These are phyloP conservation scores for Synodontis membranacea DNA, from an alignment of 2,113 vertebrate genomes.

Conservation along the genomic window DNA sequence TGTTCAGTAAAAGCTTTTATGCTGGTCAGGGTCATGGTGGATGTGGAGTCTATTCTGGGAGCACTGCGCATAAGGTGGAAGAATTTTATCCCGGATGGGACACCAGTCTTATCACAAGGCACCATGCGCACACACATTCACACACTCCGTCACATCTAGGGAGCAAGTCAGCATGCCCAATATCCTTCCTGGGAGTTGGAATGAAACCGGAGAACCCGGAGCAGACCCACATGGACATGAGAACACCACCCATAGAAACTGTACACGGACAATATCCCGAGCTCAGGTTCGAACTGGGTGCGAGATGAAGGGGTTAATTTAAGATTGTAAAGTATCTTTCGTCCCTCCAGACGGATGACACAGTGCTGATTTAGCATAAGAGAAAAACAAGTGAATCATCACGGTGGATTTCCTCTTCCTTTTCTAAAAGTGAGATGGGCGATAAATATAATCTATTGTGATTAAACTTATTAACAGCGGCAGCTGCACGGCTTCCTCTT, in stretches of 20 bases:
- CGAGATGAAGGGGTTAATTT: not conserved
- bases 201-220: not conserved
- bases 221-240: not conserved
- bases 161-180: not conserved
- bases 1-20: not conserved
- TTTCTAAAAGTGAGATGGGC: not conserved
- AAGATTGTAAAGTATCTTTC: not conserved
- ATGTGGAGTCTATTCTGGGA: not conserved
- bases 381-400: not conserved
- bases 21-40: not conserved
- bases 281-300: not conserved
- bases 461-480: not conserved
- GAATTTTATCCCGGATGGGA: not conserved
- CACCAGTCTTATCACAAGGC: not conserved
- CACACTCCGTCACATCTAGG: not conserved
- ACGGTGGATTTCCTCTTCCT: not conserved
- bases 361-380: not conserved
- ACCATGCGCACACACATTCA: not conserved
- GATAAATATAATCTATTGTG: conserved; percentile 6
- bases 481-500: not conserved
- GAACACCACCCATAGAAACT: not conserved
- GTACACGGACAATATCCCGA: not conserved
- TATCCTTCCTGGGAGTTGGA: not conserved
- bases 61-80: not conserved
- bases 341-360: not conserved